phyloP scores from a whole-genome alignment of 2,797 vertebrate genomes.

The Valencia hispanica region DNA sequence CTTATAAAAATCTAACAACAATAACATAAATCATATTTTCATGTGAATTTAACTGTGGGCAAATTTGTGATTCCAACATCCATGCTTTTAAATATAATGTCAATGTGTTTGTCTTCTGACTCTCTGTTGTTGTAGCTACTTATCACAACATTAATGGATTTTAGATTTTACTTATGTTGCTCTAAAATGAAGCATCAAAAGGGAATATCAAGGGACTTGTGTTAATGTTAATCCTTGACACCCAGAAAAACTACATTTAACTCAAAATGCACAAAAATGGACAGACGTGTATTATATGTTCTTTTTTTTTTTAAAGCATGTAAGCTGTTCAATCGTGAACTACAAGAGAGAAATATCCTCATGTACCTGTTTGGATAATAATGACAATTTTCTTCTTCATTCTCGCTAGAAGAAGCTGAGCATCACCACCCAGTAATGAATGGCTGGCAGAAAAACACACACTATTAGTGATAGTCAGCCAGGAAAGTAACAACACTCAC shows the following conservation, averaged over 20 bases:
- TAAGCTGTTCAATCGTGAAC: not conserved
- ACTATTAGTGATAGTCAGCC: slow-evolving; percentile 42
- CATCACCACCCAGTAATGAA: slow-evolving; percentile 43
- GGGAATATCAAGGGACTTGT: slow-evolving; percentile 8
- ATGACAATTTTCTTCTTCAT: slow-evolving; percentile 59
- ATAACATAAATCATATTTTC: no score
- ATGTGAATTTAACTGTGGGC: no score
- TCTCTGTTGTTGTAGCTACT: slow-evolving; percentile 22
- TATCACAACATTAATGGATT: slow-evolving; percentile 24
- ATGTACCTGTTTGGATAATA: slow-evolving; percentile 47
- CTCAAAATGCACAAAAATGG: not conserved
- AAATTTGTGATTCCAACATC: no score
- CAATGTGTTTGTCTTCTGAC: slow-evolving; percentile 4
- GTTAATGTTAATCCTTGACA: slow-evolving; percentile 8
- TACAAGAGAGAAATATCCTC: slow-evolving; percentile 26
- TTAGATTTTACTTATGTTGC: slow-evolving; percentile 8
- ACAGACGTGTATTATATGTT: not conserved
- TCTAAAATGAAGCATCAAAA: slow-evolving; percentile 5
- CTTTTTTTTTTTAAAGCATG: no score
- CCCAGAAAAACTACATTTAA: slow-evolving; percentile 5
- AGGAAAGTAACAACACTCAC: slow-evolving; percentile 38
- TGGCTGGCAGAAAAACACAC: slow-evolving; percentile 47
- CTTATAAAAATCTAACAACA: no score
- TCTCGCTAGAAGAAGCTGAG: slow-evolving; percentile 56
- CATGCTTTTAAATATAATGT: no score